These are phyloP conservation scores for Venturia canescens DNA, from an alignment of 1,140 invertebrate genomes.

Conservation along the genomic window DNA sequence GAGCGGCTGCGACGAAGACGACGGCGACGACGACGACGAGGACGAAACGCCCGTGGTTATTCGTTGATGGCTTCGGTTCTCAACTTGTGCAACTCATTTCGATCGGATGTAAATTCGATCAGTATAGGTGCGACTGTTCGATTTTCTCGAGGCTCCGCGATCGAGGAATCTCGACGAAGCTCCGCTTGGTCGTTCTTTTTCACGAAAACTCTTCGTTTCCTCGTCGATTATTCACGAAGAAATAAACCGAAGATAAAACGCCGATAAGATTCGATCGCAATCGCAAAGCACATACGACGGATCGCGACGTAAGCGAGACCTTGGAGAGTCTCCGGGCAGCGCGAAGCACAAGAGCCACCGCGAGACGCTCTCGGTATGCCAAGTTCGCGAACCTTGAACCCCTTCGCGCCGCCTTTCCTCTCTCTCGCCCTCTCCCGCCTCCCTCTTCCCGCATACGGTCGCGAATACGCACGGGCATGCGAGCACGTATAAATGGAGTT, in stretches of 20 bases:
- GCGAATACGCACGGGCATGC: neutral
- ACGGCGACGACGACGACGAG: constrained; percentile 51
- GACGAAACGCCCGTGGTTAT: constrained; percentile 47
- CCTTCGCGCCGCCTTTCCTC: constrained; percentile 48
- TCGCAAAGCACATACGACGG: neutral
- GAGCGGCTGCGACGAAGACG: constrained; percentile 30
- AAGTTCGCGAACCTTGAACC: constrained; percentile 72
- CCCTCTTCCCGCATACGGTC: neutral
- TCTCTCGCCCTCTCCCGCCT: constrained; percentile 33
- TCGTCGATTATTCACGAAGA: neutral
- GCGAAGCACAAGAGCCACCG: constrained; percentile 47
- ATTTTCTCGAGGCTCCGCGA: neutral
- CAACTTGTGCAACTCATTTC: constrained; percentile 57
- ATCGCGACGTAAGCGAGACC: constrained; percentile 3
- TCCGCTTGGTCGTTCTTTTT: neutral
- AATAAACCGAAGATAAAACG: neutral
- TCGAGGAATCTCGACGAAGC: neutral
- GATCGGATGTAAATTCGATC: neutral
- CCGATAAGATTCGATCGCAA: neutral
- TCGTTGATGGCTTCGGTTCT: constrained; percentile 58
- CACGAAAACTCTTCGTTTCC: neutral
- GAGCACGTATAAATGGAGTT: neutral
- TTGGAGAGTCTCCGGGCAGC: neutral
- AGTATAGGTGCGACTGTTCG: too few species aligned
- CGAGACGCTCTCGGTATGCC: constrained; percentile 64